Percentiles rank a stretch among this genome's conserved stretches.
Evolutionary conservation across 2,797 vertebrate species (phyloP).

Genomic region (Rhabdomys pumilio): DNA sequence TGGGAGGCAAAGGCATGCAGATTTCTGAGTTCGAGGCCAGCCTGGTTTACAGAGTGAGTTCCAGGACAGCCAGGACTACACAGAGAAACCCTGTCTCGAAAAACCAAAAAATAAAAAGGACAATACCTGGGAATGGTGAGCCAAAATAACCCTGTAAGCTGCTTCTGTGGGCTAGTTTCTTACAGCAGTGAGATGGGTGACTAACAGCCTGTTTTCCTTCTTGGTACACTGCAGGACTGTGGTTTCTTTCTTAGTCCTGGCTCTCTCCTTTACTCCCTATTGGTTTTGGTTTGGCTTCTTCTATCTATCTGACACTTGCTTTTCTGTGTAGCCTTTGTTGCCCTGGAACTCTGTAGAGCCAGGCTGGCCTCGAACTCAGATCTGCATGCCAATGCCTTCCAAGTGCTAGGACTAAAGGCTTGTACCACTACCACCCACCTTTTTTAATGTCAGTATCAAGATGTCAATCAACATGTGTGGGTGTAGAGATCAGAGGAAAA

Average conservation of each 20-base stretch:
- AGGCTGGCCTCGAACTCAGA: neutral
- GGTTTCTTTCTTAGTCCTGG: conserved; percentile 23
- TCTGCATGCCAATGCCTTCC: neutral
- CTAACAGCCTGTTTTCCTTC: neutral
- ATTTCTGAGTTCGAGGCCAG: no score
- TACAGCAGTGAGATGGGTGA: neutral
- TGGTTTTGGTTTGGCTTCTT: neutral
- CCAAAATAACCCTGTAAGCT: neutral
- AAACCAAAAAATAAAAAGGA: neutral
- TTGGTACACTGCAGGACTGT: neutral
- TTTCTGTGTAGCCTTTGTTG: neutral
- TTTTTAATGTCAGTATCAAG: neutral
- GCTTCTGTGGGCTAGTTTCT: neutral
- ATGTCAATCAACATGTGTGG: neutral
- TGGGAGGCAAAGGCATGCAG: no score
- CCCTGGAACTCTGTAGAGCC: neutral
- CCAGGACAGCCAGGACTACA: no score
- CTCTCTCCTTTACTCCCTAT: neutral
- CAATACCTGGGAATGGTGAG: neutral
- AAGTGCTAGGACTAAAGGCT: neutral
- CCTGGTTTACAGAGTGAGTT: no score
- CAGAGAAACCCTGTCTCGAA: no score
- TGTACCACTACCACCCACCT: neutral
- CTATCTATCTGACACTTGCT: neutral
- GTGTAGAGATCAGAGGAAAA: neutral